Percentiles rank a stretch among this genome's conserved stretches.
phyloP scores from a whole-genome alignment of 2,888 invertebrate genomes.

The Ennomos fuscantarius region DNA sequence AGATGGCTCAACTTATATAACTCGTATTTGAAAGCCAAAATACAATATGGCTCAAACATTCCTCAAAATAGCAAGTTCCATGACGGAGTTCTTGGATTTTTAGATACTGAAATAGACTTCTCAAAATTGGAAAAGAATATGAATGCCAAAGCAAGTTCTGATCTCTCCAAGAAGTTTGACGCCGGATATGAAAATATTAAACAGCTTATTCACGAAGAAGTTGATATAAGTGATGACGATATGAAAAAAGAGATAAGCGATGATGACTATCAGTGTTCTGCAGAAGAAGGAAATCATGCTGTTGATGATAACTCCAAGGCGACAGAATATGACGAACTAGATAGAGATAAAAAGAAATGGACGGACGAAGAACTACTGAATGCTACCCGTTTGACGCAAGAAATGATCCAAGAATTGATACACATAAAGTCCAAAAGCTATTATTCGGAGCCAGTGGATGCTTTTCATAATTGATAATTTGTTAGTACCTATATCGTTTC shows the following conservation, averaged over 20 bases:
- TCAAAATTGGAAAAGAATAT: too few species aligned
- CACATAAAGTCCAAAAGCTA: conserved; percentile 15
- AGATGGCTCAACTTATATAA: conserved; percentile 10
- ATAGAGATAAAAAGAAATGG: neutral
- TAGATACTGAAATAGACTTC: conserved; percentile 7
- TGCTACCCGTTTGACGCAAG: conserved; percentile 21
- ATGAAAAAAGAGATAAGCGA: neutral
- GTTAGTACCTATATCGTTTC: too few species aligned
- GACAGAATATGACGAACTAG: too few species aligned
- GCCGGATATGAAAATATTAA: conserved; percentile 1
- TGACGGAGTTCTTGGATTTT: conserved; percentile 17
- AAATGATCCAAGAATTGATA: conserved; percentile 22
- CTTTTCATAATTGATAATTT: neutral
- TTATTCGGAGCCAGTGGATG: neutral
- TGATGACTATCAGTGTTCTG: too few species aligned
- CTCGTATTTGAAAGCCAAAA: neutral
- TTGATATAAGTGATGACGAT: conserved; percentile 9
- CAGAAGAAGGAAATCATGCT: neutral
- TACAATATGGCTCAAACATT: neutral
- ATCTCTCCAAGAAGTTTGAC: neutral
- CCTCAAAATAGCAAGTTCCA: conserved; percentile 4
- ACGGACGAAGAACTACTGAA: conserved; percentile 18
- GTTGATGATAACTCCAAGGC: neutral
- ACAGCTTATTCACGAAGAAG: conserved; percentile 17
- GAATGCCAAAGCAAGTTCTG: too few species aligned